Percentiles rank a stretch among this genome's conserved stretches.
Conservation (phyloP, 2,797 vertebrate genomes). For the Epinephelus awoara region DNA sequence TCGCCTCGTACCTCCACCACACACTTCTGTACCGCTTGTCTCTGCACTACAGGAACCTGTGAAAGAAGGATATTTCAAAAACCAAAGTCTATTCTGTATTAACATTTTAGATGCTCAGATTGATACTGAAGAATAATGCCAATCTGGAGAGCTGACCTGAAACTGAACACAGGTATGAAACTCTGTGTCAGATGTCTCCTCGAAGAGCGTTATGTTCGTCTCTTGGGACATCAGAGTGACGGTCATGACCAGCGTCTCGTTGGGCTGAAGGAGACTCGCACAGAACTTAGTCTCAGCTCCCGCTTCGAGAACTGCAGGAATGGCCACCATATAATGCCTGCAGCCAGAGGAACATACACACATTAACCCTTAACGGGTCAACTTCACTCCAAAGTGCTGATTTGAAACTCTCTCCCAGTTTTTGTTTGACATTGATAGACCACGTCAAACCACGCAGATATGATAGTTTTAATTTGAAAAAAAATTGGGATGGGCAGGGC, state of each 20-base stretch:
- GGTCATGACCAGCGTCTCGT: conserved; percentile 74
- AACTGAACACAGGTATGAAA: conserved; percentile 77
- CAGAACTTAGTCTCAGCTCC: conserved; percentile 77
- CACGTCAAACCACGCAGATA: too few relatives aligned
- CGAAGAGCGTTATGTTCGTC: conserved; percentile 54
- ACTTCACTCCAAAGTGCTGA: too few relatives aligned
- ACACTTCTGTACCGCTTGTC: conserved; percentile 42
- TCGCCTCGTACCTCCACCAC: conserved; percentile 81
- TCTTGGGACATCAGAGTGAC: conserved; percentile 59
- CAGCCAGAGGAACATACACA: conserved; percentile 3
- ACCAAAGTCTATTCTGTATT: not conserved
- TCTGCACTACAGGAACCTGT: conserved; percentile 70
- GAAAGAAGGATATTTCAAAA: not conserved
- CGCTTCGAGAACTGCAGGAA: conserved; percentile 76
- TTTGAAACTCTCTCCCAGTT: too few relatives aligned
- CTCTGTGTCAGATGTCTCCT: conserved; percentile 43
- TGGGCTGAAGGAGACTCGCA: conserved; percentile 74
- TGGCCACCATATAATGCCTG: conserved; percentile 79
- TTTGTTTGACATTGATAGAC: too few relatives aligned
- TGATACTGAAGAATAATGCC: too few relatives aligned
- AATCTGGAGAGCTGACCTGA: too few relatives aligned
- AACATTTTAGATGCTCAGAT: too few relatives aligned
- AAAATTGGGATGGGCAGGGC: too few relatives aligned
- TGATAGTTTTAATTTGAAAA: too few relatives aligned
- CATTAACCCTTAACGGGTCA: too few relatives aligned